These are phyloP conservation scores for Callospermophilus lateralis DNA, from an alignment of 2,113 vertebrate genomes.

Conservation along the genomic window DNA sequence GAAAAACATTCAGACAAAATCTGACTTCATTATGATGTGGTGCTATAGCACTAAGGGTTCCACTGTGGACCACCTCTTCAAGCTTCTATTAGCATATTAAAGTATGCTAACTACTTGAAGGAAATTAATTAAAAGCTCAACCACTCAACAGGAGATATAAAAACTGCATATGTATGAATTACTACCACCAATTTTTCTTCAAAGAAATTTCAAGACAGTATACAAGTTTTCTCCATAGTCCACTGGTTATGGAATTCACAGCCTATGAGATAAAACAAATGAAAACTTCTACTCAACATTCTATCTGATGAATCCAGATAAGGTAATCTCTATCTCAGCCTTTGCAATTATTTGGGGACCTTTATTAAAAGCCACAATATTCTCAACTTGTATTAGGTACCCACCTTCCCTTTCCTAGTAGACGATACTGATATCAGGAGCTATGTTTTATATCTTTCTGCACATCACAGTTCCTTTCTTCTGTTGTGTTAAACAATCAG, in stretches of 20 bases:
- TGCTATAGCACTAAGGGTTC: neutral
- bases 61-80: neutral
- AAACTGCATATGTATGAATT: neutral
- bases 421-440: neutral
- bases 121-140: constrained; percentile 27
- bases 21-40: neutral
- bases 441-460: neutral
- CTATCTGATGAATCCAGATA: neutral
- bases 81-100: neutral
- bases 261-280: neutral
- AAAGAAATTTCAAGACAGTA: constrained; percentile 25
- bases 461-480: neutral
- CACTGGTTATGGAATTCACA: constrained; percentile 33
- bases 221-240: neutral
- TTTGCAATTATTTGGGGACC: neutral
- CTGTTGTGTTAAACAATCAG: neutral
- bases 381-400: neutral
- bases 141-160: neutral
- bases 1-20: neutral
- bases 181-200: constrained; percentile 14
- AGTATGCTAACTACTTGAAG: neutral
- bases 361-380: neutral
- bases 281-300: neutral
- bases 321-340: neutral
- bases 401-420: neutral